Base-by-base conservation (phyloP, 1,140 invertebrate species). In the Druon quercuslanigerum region DNA sequence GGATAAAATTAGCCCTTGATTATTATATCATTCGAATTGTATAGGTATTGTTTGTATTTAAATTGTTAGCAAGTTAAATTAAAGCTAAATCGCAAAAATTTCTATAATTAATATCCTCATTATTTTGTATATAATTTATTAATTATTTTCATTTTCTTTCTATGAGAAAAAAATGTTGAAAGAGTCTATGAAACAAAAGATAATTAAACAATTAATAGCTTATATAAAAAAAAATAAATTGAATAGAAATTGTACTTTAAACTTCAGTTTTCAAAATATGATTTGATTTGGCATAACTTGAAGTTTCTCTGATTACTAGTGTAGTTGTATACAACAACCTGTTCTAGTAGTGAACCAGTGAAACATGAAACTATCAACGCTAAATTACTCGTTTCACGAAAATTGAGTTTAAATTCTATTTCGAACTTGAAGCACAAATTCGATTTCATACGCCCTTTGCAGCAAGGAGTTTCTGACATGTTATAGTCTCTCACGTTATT, bases 321-420 rank as follows among this genome's bases (percentile, higher is more conserved):
- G 9, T 46, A 33, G 60, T 13, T 66, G 3, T 40, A 33, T 40
- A 40, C 60, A 66, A 66, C 40, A 66, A 33, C 25, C 20, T 33
- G 25, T 25, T 66, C 13, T 66, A 33, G 14, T 14, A 16, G 14
- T 46, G 60, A 66, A 66, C 40, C 60, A 66, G 60, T 66, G 25
- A 40, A 66, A 66, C 33, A 66, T 66, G 25, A 66, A 66, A 66
- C 60, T 66, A 66, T 66, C 60, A 33, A 40, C 60, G 60, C 25
- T 33, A 40, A 66, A 66, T 66, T 66, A 66, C 25, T 33, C 60
- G 25, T 40, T 66, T 16, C 13, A 66, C 25, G 60, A 40, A 66
- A 66, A 66, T 66, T 66, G 60, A 40, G 25, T 66, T 66, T 40
- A 66, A 66, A 66, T 66, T 66, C 60, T 66, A 66, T 66, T 66